Percentiles rank a stretch among this genome's conserved stretches.
phyloP scores from a whole-genome alignment of 2,888 invertebrate genomes.

The Metopia argyrocephala region DNA sequence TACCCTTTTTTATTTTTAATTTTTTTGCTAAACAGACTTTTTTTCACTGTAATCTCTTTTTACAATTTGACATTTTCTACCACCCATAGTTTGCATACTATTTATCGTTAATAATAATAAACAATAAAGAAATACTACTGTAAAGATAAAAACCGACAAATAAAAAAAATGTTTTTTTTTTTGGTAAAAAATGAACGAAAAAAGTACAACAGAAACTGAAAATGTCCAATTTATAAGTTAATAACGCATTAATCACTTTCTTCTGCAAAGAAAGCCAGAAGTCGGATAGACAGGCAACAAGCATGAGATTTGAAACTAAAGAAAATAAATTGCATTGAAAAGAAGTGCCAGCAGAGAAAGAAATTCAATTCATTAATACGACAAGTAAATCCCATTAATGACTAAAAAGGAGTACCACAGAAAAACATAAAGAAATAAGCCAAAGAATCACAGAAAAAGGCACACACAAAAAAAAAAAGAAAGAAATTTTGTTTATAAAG shows the following conservation, averaged over 20 bases:
- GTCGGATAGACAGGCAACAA: too few relatives aligned
- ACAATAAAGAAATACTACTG: too few relatives aligned
- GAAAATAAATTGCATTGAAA: background rate
- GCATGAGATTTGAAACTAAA: constrained; percentile 26
- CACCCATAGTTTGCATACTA: constrained; percentile 50
- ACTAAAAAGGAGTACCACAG: background rate
- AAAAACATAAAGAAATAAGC: constrained; percentile 30
- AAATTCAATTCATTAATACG: constrained; percentile 39
- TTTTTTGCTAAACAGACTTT: too few relatives aligned
- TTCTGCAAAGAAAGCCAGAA: constrained; percentile 31
- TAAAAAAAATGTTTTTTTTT: too few relatives aligned
- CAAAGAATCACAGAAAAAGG: constrained; percentile 9
- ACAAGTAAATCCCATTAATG: constrained; percentile 62
- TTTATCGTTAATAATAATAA: constrained; percentile 51
- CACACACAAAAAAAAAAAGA: constrained; percentile 4
- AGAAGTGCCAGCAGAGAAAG: constrained; percentile 13
- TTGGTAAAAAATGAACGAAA: background rate
- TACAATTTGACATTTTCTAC: constrained; percentile 31
- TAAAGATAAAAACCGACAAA: constrained; percentile 50
- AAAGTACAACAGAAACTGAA: constrained; percentile 38
- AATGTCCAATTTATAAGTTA: constrained; percentile 49
- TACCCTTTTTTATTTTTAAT: too few relatives aligned
- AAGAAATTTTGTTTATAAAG: background rate
- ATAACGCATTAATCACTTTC: constrained; percentile 61
- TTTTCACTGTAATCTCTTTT: too few relatives aligned